These are phyloP conservation scores for Mercenaria mercenaria DNA, from an alignment of 1,140 invertebrate species.

Conservation along the genomic window DNA sequence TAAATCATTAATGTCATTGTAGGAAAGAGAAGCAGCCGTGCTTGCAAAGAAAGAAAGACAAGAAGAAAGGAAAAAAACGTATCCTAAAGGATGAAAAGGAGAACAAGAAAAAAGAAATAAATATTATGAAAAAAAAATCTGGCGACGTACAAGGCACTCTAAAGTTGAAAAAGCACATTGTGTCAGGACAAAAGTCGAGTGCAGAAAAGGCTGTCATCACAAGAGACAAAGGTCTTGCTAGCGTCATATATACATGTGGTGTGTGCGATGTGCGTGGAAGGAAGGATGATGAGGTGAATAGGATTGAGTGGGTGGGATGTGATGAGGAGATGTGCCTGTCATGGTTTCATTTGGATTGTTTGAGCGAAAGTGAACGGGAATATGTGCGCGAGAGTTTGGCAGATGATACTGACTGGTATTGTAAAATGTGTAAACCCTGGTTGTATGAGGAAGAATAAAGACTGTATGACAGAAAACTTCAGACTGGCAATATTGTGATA, in stretches of 20 bases:
- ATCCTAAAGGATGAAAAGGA: no score
- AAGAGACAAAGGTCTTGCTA: neutral
- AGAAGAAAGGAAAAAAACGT: neutral
- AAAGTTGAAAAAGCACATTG: neutral
- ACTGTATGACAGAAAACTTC: no score
- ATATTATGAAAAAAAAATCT: no score
- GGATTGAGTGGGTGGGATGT: constrained; percentile 1
- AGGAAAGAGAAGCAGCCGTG: neutral
- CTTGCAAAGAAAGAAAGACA: neutral
- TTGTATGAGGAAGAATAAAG: neutral
- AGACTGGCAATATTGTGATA: no score
- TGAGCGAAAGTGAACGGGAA: neutral
- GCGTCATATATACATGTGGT: neutral
- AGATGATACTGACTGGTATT: neutral
- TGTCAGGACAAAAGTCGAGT: neutral
- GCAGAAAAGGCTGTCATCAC: neutral
- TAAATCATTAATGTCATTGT: neutral
- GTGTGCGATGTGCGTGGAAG: constrained; percentile 18
- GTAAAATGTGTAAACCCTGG: neutral
- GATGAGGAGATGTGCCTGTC: neutral
- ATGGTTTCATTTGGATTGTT: constrained; percentile 22
- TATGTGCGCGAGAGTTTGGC: neutral
- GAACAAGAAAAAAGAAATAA: no score
- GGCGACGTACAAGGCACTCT: no score
- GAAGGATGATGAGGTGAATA: neutral